Conservation (phyloP, 35 echinoderm and acorn worm species). For the Chiridota heheva region DNA sequence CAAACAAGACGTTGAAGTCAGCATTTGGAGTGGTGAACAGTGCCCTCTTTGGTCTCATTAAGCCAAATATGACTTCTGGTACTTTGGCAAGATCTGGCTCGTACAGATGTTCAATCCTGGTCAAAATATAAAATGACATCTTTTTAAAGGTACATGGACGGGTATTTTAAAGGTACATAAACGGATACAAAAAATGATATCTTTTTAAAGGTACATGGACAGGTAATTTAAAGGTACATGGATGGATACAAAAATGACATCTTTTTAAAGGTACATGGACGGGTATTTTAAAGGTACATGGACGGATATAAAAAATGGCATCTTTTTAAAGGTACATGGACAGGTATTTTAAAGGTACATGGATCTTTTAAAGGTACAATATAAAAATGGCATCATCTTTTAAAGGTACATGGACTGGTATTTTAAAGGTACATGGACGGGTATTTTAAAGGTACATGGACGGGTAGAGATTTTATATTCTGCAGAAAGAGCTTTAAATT, state of each 20-base stretch:
- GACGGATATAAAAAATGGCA: not conserved
- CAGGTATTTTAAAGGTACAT: not conserved
- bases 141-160: too few relatives aligned
- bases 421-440: too few relatives aligned
- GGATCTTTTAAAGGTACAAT: not conserved
- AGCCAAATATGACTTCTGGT: conserved; percentile 71
- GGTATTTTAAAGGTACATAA: too few relatives aligned
- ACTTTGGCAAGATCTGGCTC: conserved; percentile 50
- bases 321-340: not conserved
- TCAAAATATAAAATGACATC: conserved; percentile 2
- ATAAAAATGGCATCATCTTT: not conserved
- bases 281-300: not conserved
- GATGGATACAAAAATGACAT: not conserved
- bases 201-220: not conserved
- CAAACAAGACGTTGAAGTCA: conserved; percentile 92
- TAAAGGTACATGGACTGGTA: not conserved
- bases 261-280: not conserved
- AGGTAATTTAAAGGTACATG: not conserved
- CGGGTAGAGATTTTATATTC: too few relatives aligned
- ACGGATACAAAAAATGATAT: not conserved
- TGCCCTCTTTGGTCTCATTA: conserved; percentile 58
- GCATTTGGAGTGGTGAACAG: conserved; percentile 94
- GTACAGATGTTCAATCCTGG: conserved; percentile 87
- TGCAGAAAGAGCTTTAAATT: too few relatives aligned
- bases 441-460: too few relatives aligned